These are phyloP conservation scores for Lagopus muta DNA, from an alignment of 2,113 vertebrate species.

Conservation along the genomic window DNA sequence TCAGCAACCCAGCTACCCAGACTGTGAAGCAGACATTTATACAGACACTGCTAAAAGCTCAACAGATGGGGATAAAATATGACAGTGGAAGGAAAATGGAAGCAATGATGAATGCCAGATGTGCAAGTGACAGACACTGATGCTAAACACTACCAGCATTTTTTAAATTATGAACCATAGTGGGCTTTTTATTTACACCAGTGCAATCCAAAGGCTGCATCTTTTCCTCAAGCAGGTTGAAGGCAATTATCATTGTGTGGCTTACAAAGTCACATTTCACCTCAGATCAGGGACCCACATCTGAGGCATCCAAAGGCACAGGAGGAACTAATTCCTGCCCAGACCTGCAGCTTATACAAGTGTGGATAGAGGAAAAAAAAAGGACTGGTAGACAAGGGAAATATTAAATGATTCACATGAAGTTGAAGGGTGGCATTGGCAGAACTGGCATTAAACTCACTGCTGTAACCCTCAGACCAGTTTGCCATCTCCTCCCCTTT, in stretches of 20 bases:
- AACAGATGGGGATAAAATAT: slow-evolving; percentile 56
- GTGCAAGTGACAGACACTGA: slow-evolving; percentile 21
- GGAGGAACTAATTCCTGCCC: background rate
- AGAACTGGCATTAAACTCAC: background rate
- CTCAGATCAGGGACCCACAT: background rate
- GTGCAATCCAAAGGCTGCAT: background rate
- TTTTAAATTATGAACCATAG: slow-evolving; percentile 19
- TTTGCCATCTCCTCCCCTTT: background rate
- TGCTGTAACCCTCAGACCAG: background rate
- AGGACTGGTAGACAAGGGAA: background rate
- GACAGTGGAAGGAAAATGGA: slow-evolving; percentile 22
- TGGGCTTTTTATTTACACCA: slow-evolving; percentile 11
- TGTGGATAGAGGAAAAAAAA: background rate
- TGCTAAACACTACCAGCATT: slow-evolving; percentile 38
- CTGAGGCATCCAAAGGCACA: background rate
- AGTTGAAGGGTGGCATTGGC: background rate
- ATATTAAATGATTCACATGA: background rate
- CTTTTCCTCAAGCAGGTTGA: background rate
- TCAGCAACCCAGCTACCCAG: background rate
- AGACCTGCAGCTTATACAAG: background rate
- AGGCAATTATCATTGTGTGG: background rate
- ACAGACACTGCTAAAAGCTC: slow-evolving; percentile 23
- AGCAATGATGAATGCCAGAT: slow-evolving; percentile 58
- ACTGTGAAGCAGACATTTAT: slow-evolving; percentile 33
- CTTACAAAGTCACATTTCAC: slow-evolving; percentile 7